Percentiles rank a stretch among this genome's conserved stretches.
phyloP scores from a whole-genome alignment of 2,113 vertebrate genomes.

The Ictalurus punctatus region DNA sequence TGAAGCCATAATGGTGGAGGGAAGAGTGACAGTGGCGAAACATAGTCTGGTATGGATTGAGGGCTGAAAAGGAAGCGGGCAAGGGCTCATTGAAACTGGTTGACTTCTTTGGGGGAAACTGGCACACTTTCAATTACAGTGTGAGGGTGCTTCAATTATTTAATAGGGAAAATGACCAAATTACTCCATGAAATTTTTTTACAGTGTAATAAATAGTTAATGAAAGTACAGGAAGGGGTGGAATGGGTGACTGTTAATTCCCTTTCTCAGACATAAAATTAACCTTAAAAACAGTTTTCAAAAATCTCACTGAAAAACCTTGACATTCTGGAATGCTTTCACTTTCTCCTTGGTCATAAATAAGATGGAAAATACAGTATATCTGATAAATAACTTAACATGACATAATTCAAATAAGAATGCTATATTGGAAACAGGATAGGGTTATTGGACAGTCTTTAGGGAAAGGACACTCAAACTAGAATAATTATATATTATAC shows the following conservation, averaged over 20 bases:
- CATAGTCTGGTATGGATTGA: not conserved
- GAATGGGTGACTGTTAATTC: constrained; percentile 2
- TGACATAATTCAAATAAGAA: too few species aligned
- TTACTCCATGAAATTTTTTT: constrained; percentile 39
- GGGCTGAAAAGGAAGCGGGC: constrained; percentile 6
- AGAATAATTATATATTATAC: not conserved
- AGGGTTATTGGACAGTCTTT: too few species aligned
- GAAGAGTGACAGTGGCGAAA: constrained; percentile 15
- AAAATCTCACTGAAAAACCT: not conserved
- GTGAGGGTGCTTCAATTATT: constrained; percentile 47
- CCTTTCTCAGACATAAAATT: not conserved
- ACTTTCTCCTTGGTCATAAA: too few species aligned
- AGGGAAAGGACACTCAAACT: too few species aligned
- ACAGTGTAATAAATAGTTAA: constrained; percentile 46
- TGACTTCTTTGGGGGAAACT: constrained; percentile 46
- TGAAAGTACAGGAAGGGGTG: constrained; percentile 12
- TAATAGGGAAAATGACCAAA: constrained; percentile 42
- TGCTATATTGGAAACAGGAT: too few species aligned
- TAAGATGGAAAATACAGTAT: not conserved
- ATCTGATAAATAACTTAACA: too few species aligned
- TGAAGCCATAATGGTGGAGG: constrained; percentile 54
- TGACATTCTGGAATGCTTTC: too few species aligned
- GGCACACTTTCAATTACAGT: constrained; percentile 46
- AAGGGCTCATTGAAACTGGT: constrained; percentile 17
- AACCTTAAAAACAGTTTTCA: not conserved